Conservation (phyloP, 2,888 invertebrate species). For the Osmoderma eremita region DNA sequence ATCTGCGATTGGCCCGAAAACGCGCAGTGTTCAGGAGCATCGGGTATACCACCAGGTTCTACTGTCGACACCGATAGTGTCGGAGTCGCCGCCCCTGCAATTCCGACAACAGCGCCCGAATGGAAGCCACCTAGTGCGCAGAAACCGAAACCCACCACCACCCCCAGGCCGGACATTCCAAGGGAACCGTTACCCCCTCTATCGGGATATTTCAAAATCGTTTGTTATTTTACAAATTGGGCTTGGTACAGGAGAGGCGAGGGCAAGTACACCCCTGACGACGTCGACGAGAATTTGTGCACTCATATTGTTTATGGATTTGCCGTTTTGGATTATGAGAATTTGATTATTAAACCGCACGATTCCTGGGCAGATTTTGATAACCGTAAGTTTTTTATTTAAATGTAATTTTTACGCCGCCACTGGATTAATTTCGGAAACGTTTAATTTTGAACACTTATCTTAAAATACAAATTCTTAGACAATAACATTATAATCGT, state of each 20-base stretch:
- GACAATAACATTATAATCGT: too few relatives aligned
- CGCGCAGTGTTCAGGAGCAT: slow-evolving; percentile 66
- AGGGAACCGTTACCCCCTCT: slow-evolving; percentile 66
- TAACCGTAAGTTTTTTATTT: slow-evolving; percentile 72
- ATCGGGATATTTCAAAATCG: slow-evolving; percentile 79
- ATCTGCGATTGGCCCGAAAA: slow-evolving; percentile 79
- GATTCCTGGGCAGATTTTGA: slow-evolving; percentile 93
- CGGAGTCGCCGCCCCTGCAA: slow-evolving; percentile 36
- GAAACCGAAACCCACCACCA: slow-evolving; percentile 51
- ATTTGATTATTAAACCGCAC: slow-evolving; percentile 81
- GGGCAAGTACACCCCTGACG: slow-evolving; percentile 85
- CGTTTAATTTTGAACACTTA: not conserved
- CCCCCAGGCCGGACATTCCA: slow-evolving; percentile 60
- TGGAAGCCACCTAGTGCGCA: slow-evolving; percentile 44
- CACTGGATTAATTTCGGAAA: not conserved
- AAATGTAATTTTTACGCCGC: not conserved
- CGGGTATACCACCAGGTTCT: slow-evolving; percentile 46
- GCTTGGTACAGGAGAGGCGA: slow-evolving; percentile 87
- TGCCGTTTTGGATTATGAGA: slow-evolving; percentile 86
- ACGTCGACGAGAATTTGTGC: slow-evolving; percentile 87
- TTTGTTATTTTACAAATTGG: slow-evolving; percentile 95
- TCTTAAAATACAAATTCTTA: too few relatives aligned
- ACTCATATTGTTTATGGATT: slow-evolving; percentile 95
- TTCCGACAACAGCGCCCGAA: slow-evolving; percentile 31
- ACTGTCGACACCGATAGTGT: slow-evolving; percentile 39